A percentile compares a stretch with the other conserved stretches of the same genome.
phyloP scores from a whole-genome alignment of 2,888 invertebrate genomes.

The Drosophila infuscata region DNA sequence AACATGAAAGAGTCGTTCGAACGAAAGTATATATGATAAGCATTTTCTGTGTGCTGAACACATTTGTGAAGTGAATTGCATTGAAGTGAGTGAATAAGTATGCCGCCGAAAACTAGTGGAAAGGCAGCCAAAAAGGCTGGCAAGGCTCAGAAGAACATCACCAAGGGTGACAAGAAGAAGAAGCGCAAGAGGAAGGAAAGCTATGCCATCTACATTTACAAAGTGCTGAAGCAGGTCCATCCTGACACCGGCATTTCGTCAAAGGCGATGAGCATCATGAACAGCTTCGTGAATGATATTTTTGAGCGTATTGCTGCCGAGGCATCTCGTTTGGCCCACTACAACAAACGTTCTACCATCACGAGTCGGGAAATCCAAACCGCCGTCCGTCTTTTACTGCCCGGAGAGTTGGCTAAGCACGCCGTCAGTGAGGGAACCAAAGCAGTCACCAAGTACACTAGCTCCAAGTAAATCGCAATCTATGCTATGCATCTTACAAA shows the following conservation, averaged over 20 bases:
- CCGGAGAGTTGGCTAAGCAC: conserved; percentile 61
- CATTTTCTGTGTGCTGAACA: neutral
- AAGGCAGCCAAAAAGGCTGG: conserved; percentile 86
- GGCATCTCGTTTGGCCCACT: conserved; percentile 87
- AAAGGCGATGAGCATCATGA: conserved; percentile 91
- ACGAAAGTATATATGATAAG: conserved; percentile 27
- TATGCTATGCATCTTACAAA: too few species aligned
- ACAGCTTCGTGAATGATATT: conserved; percentile 91
- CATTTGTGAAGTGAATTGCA: conserved; percentile 30
- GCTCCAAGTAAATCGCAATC: conserved; percentile 49
- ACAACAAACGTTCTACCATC: conserved; percentile 59
- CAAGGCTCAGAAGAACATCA: conserved; percentile 87
- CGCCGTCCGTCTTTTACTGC: conserved; percentile 57
- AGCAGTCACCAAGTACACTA: conserved; percentile 61
- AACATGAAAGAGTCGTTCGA: conserved; percentile 31
- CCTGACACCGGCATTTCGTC: conserved; percentile 89
- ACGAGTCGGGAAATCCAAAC: conserved; percentile 63
- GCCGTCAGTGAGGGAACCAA: conserved; percentile 60
- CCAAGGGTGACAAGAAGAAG: conserved; percentile 87
- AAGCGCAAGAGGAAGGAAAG: conserved; percentile 68
- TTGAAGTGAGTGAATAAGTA: conserved; percentile 26
- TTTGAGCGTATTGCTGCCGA: conserved; percentile 90
- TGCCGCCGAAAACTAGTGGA: conserved; percentile 84
- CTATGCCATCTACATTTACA: conserved; percentile 86
- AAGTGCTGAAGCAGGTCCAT: conserved; percentile 86